Conservation (phyloP, 1,140 invertebrate genomes). For the Atta texana region DNA sequence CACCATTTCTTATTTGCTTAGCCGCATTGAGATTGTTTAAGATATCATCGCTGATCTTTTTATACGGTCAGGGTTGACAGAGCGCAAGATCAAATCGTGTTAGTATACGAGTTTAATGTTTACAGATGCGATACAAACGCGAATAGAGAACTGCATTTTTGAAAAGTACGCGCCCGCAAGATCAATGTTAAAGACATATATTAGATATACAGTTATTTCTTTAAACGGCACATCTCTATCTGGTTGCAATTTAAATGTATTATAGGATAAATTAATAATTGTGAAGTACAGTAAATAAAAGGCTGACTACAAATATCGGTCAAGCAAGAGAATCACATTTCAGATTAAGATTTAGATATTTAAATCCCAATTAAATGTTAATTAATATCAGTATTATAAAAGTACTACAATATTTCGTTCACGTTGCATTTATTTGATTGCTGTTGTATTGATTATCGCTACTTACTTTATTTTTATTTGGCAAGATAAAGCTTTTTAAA, state of each 20-base stretch:
- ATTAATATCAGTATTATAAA: not conserved
- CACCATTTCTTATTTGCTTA: slow-evolving; percentile 65
- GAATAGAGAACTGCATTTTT: not conserved
- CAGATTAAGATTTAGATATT: not conserved
- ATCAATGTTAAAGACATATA: not conserved
- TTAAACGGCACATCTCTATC: not conserved
- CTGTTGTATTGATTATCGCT: slow-evolving; percentile 36
- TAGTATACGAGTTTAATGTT: slow-evolving; percentile 20
- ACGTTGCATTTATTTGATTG: slow-evolving; percentile 49
- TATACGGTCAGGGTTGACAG: slow-evolving; percentile 57
- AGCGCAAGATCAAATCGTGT: slow-evolving; percentile 54
- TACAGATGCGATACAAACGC: not conserved
- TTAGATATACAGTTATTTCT: not conserved
- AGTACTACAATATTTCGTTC: not conserved
- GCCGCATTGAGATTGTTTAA: slow-evolving; percentile 53
- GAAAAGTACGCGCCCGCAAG: not conserved
- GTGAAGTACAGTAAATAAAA: not conserved
- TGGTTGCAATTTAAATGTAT: not conserved
- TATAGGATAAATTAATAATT: not conserved
- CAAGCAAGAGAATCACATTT: not conserved
- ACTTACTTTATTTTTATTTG: slow-evolving; percentile 57
- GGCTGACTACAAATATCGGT: not conserved
- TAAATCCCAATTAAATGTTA: not conserved
- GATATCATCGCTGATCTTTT: slow-evolving; percentile 51
- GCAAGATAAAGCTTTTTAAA: not conserved